These are phyloP conservation scores for Nyctereutes procyonoides DNA, from an alignment of 2,113 vertebrate species.

Conservation along the genomic window DNA sequence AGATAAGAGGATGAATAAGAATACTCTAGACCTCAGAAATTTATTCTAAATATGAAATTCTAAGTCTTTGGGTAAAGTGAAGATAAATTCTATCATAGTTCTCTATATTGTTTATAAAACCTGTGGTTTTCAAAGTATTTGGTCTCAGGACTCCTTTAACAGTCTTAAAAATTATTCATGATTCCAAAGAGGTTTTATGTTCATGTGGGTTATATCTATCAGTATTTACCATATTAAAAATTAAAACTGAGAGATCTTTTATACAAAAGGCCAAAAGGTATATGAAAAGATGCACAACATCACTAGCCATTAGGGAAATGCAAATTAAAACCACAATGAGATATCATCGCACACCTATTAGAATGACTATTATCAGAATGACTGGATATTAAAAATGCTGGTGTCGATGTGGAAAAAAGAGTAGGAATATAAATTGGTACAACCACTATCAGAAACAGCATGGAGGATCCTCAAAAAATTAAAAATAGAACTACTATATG, in stretches of 20 bases:
- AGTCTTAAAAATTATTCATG: constrained; percentile 7
- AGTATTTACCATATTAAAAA: not conserved
- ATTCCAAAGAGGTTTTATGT: not conserved
- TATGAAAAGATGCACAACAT: not conserved
- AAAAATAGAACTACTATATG: not conserved
- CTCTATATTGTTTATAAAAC: not conserved
- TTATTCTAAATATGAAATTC: constrained; percentile 37
- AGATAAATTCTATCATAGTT: not conserved
- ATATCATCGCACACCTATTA: not conserved
- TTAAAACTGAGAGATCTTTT: not conserved
- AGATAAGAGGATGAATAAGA: not conserved
- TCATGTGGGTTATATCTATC: not conserved
- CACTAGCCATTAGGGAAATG: not conserved
- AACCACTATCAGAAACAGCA: not conserved
- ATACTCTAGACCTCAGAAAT: not conserved
- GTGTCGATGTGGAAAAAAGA: not conserved
- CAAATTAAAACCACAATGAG: not conserved
- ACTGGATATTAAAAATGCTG: not conserved
- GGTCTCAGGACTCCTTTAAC: not conserved
- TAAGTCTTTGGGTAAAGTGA: not conserved
- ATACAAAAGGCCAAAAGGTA: not conserved
- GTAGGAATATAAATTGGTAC: not conserved
- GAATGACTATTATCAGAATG: not conserved
- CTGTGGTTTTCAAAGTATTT: not conserved
- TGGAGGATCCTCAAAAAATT: not conserved